Percentiles rank a stretch among this genome's conserved stretches.
Conservation (phyloP, 2,113 vertebrate species). For the Cephalopterus ornatus region DNA sequence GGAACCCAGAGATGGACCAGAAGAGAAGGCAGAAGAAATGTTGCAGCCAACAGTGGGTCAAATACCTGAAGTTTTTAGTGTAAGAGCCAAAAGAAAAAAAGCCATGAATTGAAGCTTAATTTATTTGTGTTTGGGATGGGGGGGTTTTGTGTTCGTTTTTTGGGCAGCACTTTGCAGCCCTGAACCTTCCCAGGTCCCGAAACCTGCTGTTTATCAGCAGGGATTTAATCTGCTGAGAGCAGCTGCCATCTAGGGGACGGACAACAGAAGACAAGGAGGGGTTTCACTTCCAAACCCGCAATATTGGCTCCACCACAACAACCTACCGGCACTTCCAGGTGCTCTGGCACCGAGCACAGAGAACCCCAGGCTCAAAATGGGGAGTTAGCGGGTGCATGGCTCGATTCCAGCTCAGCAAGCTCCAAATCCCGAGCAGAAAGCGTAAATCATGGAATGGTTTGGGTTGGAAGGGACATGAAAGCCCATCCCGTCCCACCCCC, state of each 20-base stretch:
- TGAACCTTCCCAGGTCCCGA: not conserved
- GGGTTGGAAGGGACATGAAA: not conserved
- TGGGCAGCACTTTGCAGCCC: not conserved
- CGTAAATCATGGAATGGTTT: not conserved
- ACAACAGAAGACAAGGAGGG: not conserved
- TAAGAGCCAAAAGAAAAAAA: not conserved
- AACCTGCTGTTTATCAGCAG: not conserved
- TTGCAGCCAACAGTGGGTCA: not conserved
- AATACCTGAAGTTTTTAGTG: not conserved
- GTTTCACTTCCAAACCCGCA: not conserved
- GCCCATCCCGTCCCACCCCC: not conserved
- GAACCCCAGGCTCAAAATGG: rapidly evolving
- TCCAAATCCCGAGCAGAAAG: rapidly evolving
- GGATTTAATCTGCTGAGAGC: constrained; percentile 23
- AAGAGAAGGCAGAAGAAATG: not conserved
- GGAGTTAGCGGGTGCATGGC: rapidly evolving
- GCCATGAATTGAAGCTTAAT: not conserved
- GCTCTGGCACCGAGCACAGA: rapidly evolving
- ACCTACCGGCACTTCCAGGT: rapidly evolving
- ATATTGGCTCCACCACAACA: not conserved
- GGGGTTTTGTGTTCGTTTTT: not conserved
- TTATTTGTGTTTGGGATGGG: not conserved
- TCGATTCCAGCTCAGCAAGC: not conserved
- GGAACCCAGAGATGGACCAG: not conserved
- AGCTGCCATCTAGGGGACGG: constrained; percentile 56